Percentiles rank a stretch among this genome's conserved stretches.
Evolutionary conservation across 2,888 invertebrate genomes (phyloP).

Genomic region (Leptinotarsa rubiginosa): DNA sequence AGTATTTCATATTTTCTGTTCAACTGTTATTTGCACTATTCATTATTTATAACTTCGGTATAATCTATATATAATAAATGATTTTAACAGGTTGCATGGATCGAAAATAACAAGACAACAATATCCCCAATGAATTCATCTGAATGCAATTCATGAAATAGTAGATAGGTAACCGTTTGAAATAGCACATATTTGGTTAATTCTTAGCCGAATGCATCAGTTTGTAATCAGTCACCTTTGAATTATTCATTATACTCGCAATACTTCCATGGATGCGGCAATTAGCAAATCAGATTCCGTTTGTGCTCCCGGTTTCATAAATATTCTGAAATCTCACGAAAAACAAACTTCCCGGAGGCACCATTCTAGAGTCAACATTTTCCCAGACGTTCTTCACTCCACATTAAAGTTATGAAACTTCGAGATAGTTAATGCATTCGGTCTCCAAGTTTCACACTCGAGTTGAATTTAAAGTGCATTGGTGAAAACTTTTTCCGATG

Average conservation of each 20-base stretch:
- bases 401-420: slow-evolving; percentile 5
- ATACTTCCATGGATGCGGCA: slow-evolving; percentile 2
- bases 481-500: neutral
- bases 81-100: too few relatives aligned
- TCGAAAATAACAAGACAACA: too few relatives aligned
- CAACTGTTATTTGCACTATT: too few relatives aligned
- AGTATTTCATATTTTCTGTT: too few relatives aligned
- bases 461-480: slow-evolving; percentile 7
- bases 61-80: too few relatives aligned
- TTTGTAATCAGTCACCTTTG: neutral
- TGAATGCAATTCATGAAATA: too few relatives aligned
- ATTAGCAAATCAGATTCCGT: slow-evolving; percentile 5
- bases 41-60: too few relatives aligned
- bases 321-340: slow-evolving; percentile 7
- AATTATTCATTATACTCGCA: neutral
- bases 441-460: neutral
- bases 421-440: neutral
- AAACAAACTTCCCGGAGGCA: neutral
- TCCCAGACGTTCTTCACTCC: slow-evolving; percentile 12
- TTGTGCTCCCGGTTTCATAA: slow-evolving; percentile 1
- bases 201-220: neutral
- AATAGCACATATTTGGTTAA: too few relatives aligned
- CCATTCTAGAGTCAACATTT: slow-evolving; percentile 9
- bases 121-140: too few relatives aligned
- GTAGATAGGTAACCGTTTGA: too few relatives aligned